These are phyloP conservation scores for Babylonia areolata DNA, from an alignment of 1,140 invertebrate species.

Conservation along the genomic window DNA sequence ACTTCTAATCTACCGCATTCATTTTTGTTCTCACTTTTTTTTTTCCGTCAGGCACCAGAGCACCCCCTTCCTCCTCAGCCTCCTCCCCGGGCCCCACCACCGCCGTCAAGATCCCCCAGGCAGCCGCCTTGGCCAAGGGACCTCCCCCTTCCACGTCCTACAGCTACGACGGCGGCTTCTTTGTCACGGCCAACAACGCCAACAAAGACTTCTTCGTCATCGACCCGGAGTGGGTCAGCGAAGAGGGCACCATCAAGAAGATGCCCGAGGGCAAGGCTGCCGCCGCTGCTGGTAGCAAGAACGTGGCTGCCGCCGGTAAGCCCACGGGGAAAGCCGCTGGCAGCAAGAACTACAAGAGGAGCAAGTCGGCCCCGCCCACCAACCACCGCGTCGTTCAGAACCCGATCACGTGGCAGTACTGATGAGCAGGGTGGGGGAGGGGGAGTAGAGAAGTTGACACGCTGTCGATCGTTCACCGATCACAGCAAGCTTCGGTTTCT, in stretches of 20 bases:
- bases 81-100: conserved; percentile 14
- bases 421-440: too few relatives aligned
- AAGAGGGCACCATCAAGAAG: conserved; percentile 6
- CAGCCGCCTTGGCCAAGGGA: neutral
- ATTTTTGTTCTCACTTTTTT: too few relatives aligned
- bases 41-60: neutral
- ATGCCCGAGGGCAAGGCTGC: neutral
- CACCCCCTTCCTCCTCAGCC: neutral
- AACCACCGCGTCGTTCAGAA: conserved; percentile 18
- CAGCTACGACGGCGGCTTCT: conserved; percentile 42
- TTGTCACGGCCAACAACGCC: conserved; percentile 26
- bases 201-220: conserved; percentile 40
- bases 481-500: too few relatives aligned
- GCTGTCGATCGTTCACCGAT: too few relatives aligned
- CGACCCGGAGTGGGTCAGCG: conserved; percentile 41
- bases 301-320: neutral
- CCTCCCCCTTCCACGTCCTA: conserved; percentile 17
- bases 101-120: neutral
- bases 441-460: too few relatives aligned
- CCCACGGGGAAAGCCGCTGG: neutral
- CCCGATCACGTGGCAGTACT: conserved; percentile 27
- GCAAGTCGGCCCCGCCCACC: conserved; percentile 30
- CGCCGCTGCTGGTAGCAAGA: neutral
- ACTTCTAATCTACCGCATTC: too few relatives aligned
- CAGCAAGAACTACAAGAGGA: conserved; percentile 10